Evolutionary conservation across 2,113 vertebrate genomes (phyloP).

Genomic region (Lasiurus borealis): DNA sequence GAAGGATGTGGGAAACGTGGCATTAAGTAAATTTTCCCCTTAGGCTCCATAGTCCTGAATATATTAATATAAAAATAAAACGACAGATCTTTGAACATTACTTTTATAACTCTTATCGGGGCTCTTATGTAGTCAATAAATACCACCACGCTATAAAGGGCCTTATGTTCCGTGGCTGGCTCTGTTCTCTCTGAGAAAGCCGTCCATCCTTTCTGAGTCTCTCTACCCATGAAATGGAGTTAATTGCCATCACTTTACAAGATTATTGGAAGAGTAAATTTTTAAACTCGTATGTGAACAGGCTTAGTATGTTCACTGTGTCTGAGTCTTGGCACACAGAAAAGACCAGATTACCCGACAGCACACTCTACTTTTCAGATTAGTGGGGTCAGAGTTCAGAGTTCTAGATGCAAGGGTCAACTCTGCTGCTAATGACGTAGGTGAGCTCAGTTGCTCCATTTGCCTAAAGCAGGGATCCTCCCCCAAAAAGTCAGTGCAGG

Average conservation of each 20-base stretch:
- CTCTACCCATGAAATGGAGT: neutral
- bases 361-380: neutral
- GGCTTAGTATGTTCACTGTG: neutral
- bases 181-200: constrained; percentile 31
- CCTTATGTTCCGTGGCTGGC: neutral
- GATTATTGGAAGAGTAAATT: neutral
- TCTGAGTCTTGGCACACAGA: neutral
- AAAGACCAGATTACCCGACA: neutral
- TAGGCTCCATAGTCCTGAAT: constrained; percentile 49
- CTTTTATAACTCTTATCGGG: constrained; percentile 50
- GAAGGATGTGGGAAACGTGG: constrained; percentile 12
- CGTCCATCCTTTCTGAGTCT: neutral
- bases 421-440: neutral
- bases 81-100: constrained; percentile 38
- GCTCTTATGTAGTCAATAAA: neutral
- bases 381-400: neutral
- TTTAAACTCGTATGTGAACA: neutral
- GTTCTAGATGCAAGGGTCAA: neutral
- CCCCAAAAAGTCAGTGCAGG: neutral
- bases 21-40: constrained; percentile 43
- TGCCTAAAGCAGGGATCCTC: neutral
- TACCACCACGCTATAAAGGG: neutral
- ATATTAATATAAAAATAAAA: constrained; percentile 58
- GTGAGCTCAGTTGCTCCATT: neutral
- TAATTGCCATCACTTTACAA: constrained; percentile 13